phyloP scores from a whole-genome alignment of 2,888 invertebrate genomes.

The Thera britannica region DNA sequence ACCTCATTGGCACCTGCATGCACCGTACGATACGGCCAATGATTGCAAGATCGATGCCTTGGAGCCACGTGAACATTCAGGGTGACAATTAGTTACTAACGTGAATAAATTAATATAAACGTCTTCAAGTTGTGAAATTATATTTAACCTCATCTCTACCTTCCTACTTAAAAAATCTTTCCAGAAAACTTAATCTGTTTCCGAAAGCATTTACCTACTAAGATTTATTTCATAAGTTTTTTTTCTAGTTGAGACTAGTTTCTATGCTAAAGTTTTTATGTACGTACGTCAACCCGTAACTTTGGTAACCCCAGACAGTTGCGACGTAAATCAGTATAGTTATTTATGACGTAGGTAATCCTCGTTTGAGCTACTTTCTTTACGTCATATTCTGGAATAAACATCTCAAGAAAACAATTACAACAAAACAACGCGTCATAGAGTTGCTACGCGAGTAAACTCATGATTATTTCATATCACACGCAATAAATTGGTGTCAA shows the following conservation, averaged over 20 bases:
- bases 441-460: constrained; percentile 40
- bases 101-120: no score
- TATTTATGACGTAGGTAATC: constrained; percentile 32
- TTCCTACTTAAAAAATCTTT: no score
- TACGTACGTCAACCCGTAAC: not conserved
- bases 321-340: constrained; percentile 36
- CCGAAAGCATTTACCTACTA: not conserved
- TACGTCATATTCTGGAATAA: constrained; percentile 17
- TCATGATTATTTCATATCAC: constrained; percentile 34
- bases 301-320: constrained; percentile 11
- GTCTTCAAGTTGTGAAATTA: constrained; percentile 20
- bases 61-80: constrained; percentile 41
- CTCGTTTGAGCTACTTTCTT: constrained; percentile 10
- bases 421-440: constrained; percentile 16
- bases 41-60: constrained; percentile 64
- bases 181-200: constrained; percentile 1
- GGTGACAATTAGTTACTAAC: constrained; percentile 24
- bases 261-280: not conserved
- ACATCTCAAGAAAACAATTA: constrained; percentile 29
- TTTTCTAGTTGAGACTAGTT: not conserved
- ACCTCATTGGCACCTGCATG: constrained; percentile 75
- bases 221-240: not conserved
- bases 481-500: constrained; percentile 44
- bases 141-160: constrained; percentile 12
- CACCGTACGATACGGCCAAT: constrained; percentile 57